Conservation (phyloP, 2,797 vertebrate species). For the Pseudocheirus occidentalis region DNA sequence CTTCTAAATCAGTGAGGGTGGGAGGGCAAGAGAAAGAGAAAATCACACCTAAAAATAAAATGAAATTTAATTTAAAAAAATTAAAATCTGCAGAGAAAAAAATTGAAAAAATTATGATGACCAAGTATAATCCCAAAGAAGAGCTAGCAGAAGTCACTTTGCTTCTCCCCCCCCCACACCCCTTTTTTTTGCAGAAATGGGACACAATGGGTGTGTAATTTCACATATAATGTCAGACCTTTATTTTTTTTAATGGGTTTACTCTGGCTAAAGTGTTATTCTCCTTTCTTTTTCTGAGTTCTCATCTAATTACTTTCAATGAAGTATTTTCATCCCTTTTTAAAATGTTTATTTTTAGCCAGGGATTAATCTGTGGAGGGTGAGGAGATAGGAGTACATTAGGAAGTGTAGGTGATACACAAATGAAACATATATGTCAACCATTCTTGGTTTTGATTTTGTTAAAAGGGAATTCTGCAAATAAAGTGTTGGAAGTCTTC, state of each 20-base stretch:
- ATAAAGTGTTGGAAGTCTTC: constrained; percentile 6
- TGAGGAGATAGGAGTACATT: background rate
- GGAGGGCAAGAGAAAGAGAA: background rate
- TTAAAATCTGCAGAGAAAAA: background rate
- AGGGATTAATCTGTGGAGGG: background rate
- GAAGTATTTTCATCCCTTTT: background rate
- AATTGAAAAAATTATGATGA: background rate
- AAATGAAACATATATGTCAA: background rate
- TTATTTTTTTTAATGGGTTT: background rate
- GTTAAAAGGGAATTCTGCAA: constrained; percentile 32
- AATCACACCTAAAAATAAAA: background rate
- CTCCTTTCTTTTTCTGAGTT: background rate
- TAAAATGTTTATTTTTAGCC: background rate
- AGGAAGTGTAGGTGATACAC: background rate
- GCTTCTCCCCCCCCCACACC: background rate
- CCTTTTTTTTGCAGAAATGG: background rate
- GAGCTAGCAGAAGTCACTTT: too few species aligned
- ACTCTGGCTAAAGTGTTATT: background rate
- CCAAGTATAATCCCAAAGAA: background rate
- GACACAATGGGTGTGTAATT: background rate
- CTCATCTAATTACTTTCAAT: background rate
- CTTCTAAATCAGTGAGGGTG: background rate
- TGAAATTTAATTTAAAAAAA: background rate
- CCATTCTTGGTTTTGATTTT: background rate
- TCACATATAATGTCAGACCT: background rate